phyloP scores from a whole-genome alignment of 2,888 invertebrate genomes.

The Sinodicranocentrus sp. region DNA sequence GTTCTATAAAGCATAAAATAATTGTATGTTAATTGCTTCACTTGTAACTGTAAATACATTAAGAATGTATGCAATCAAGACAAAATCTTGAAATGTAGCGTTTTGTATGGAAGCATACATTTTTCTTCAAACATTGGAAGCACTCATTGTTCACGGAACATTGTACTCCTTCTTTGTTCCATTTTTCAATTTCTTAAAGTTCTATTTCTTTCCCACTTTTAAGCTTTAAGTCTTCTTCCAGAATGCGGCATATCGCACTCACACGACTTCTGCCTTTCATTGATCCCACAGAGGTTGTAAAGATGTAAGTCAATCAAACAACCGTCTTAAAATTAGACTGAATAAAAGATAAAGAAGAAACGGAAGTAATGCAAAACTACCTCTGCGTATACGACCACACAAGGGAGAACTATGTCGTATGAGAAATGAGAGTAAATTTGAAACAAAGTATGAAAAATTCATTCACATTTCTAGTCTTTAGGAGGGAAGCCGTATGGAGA shows the following conservation, averaged over 20 bases:
- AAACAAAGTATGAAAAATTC: conserved; percentile 13
- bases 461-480: conserved; percentile 15
- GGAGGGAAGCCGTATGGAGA: background rate
- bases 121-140: too few relatives aligned
- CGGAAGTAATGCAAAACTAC: too few relatives aligned
- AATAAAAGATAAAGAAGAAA: background rate
- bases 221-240: too few relatives aligned
- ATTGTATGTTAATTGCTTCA: background rate
- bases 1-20: background rate
- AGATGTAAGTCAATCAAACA: conserved; percentile 1
- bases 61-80: too few relatives aligned
- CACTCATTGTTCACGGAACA: too few relatives aligned
- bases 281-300: background rate
- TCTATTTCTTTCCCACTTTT: too few relatives aligned
- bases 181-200: too few relatives aligned
- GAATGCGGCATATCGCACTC: too few relatives aligned
- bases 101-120: too few relatives aligned
- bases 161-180: too few relatives aligned
- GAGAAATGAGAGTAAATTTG: background rate
- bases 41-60: background rate
- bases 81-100: too few relatives aligned
- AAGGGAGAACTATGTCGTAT: background rate
- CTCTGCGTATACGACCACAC: too few relatives aligned
- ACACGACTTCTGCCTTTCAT: background rate
- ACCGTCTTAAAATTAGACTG: background rate